Base-by-base conservation (phyloP, 2,113 vertebrate species). In the Muscicapa adusta region DNA sequence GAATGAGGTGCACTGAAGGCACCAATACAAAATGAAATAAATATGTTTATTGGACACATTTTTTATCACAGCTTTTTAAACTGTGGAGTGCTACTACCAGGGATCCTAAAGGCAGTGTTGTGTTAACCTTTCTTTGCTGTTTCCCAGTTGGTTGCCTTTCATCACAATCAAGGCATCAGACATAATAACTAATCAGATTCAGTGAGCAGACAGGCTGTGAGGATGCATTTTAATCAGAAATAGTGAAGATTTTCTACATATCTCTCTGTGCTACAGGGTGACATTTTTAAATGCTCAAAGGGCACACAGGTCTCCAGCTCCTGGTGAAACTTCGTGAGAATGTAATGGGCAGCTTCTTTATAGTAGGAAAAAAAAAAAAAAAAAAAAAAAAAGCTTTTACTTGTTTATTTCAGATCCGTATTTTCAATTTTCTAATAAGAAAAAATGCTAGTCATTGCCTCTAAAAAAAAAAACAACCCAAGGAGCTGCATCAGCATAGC, bases 271-370 rank as follows among this genome's bases (percentile, higher is more conserved):
- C 71, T 83, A 61, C 38, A 38, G 42, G 33, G 42, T 95, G 93
- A 91, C 89, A 91, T 91, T 96, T 96, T 88, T 76, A 95, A 95
- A 96, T 94, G 75, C 75, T 96, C 74, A 86, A 48, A 94, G 71
- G 74, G 50, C 82, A 85, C 0, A 0, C 14, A 77, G 75, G 75
- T 91, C 80, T 93, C 24, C 56, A 73, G 3, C 33, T 93, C 66
- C 42, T 50, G n/a, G 67, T 70, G 85, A 73, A 88, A 60, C 17
- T 85, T 58, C 0, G 1, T 56, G 29, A 89, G 42, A 83, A 85
- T 48, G 60, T 65, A 33, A 66, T 66, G 6, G 82, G 70, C 23
- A 70, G 38, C 22, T 91, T 88, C 51, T 72, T 91, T 77, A 47
- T 31, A 29, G 38, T 9, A 31, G 34, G 10, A 48, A 20, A n/a